Evolutionary conservation across 2,888 invertebrate genomes (phyloP).

Genomic region (Gandaritis pyraliata): DNA sequence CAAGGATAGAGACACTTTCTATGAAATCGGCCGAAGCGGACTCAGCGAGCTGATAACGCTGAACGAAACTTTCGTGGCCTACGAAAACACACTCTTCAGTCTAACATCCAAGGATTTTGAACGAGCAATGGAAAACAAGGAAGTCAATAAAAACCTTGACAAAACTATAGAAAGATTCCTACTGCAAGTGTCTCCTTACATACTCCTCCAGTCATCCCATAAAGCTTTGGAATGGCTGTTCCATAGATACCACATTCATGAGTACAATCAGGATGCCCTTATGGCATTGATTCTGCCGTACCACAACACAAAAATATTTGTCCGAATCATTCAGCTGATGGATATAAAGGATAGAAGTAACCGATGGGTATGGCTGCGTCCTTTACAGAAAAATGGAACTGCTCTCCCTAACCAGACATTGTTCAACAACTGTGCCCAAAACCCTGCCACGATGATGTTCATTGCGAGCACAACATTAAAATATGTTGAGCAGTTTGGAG

Average conservation of each 20-base stretch:
- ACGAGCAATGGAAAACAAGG: conserved; percentile 89
- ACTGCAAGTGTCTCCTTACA: conserved; percentile 93
- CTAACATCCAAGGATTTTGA: conserved; percentile 90
- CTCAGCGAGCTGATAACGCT: conserved; percentile 91
- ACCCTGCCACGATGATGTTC: conserved; percentile 65
- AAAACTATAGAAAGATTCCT: conserved; percentile 91
- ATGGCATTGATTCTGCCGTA: conserved; percentile 94
- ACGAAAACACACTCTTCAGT: conserved; percentile 90
- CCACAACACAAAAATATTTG: conserved; percentile 96
- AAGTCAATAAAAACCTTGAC: conserved; percentile 91
- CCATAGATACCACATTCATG: conserved; percentile 93
- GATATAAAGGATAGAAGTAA: conserved; percentile 85
- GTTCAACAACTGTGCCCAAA: conserved; percentile 88
- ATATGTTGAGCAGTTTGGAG: conserved; percentile 84
- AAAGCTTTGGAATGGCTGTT: conserved; percentile 98
- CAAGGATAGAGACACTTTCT: conserved; percentile 93
- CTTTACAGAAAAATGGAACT: conserved; percentile 89
- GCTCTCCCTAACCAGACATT: conserved; percentile 89
- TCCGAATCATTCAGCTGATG: conserved; percentile 90
- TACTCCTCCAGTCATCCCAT: conserved; percentile 91
- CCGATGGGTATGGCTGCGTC: conserved; percentile 90
- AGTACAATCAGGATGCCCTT: conserved; percentile 93
- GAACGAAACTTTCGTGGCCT: conserved; percentile 89
- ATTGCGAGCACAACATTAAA: conserved; percentile 62
- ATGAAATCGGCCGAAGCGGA: conserved; percentile 94